These are phyloP conservation scores for Pyrocephalus nanus DNA, from an alignment of 2,797 vertebrate species.

Conservation along the genomic window DNA sequence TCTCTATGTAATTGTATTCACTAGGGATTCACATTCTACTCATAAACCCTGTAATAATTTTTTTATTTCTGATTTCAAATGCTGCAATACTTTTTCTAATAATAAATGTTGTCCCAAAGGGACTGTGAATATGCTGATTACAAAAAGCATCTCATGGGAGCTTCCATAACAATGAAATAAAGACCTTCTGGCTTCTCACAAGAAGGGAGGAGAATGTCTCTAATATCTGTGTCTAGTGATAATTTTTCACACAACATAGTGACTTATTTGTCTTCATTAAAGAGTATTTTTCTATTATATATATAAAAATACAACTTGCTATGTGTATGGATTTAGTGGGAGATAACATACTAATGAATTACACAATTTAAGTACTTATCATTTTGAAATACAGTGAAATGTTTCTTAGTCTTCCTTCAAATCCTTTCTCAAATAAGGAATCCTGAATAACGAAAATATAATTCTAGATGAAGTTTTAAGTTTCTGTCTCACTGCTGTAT, in stretches of 20 bases:
- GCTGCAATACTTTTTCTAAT: slow-evolving; percentile 51
- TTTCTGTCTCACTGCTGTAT: background rate
- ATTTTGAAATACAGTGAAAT: background rate
- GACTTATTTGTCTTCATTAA: background rate
- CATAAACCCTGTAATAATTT: slow-evolving; percentile 64
- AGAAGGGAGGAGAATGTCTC: background rate
- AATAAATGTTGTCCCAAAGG: slow-evolving; percentile 59
- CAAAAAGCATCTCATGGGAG: background rate
- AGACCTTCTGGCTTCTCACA: background rate
- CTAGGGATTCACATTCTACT: slow-evolving; percentile 63
- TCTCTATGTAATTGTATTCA: slow-evolving; percentile 51
- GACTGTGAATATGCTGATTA: slow-evolving; percentile 57
- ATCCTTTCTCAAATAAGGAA: background rate
- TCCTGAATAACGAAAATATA: background rate
- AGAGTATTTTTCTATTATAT: background rate
- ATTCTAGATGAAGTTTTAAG: background rate
- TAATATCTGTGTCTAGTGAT: background rate
- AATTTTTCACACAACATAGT: background rate
- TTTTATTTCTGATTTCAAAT: slow-evolving; percentile 75
- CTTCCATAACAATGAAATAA: background rate
- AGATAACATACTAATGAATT: background rate
- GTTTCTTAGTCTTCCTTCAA: background rate
- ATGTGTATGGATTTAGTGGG: background rate
- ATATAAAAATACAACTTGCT: background rate
- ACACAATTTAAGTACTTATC: background rate